Base-by-base conservation (phyloP, 2,113 vertebrate genomes). In the Syngnathus scovelli region DNA sequence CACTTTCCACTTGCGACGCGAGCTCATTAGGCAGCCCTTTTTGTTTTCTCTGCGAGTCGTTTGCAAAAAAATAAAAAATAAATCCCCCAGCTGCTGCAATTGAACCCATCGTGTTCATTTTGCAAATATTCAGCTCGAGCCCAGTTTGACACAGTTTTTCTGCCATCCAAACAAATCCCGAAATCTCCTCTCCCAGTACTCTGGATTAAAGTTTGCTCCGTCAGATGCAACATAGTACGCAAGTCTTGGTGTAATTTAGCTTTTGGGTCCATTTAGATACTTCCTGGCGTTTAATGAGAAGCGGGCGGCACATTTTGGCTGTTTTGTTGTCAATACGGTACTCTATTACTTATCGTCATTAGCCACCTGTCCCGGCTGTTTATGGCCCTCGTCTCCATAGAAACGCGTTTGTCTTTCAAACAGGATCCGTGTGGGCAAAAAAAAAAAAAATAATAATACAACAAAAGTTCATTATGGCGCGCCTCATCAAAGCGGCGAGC, bases 341-440 rank as follows among this genome's bases (percentile, higher is more conserved):
- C 70, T 76, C 78, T 66, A 81, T 70, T 78, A 79, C 80, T 84
- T 74, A 81, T 79, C 64, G 74, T 83, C 72, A 86, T 85, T 80
- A 81, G 66, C 71, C 84, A 86, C 82, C 84, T 85, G 64, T 66
- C 48, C 8, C 27, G 52, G 63, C 56, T 82, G 72, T 82, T 76
- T 49, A 9, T 5, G 44, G 67, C 74, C 66, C 54, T 58, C 38
- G 67, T 88, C 79, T 52, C 87, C 80, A 83, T 88, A 82, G 83
- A 76, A 80, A 86, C 71, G 58, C 41, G 67, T 82, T 86, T 74
- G 73, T 77, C 39, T 77, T 82, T 82, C 60, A 52, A 72, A 69
- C 58, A 66, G 68, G 64, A 51, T 62, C 36, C 12, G 36, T 62
- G 62, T 69, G 64, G 7, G 61, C 61, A 77, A 69, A 64, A 8